Percentiles rank a stretch among this genome's conserved stretches.
Conservation (phyloP, 2,888 invertebrate species). For the Pemphredon lugubris region DNA sequence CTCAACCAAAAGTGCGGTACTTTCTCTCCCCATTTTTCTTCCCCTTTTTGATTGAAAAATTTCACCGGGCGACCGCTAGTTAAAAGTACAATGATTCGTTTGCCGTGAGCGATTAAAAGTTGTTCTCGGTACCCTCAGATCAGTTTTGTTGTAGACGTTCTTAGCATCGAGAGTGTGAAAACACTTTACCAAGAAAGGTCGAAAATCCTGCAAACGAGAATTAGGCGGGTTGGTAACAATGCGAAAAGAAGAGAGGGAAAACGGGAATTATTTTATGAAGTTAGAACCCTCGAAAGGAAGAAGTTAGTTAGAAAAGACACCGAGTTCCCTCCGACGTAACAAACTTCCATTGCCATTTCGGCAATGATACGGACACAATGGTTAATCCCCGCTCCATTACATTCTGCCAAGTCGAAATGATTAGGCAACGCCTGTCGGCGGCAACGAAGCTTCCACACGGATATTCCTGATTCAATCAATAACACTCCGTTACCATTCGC, state of each 20-base stretch:
- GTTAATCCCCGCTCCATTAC: slow-evolving; percentile 18
- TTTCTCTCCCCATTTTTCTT: too few relatives aligned
- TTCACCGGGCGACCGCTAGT: too few relatives aligned
- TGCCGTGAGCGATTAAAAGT: too few relatives aligned
- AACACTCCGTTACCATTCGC: slow-evolving; percentile 23
- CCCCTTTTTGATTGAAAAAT: too few relatives aligned
- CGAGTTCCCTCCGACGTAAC: background rate
- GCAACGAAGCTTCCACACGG: slow-evolving; percentile 30
- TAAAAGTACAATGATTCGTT: too few relatives aligned
- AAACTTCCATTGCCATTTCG: background rate
- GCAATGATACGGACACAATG: slow-evolving; percentile 8
- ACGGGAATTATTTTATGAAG: background rate
- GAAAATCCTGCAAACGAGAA: too few relatives aligned
- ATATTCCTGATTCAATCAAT: slow-evolving; percentile 48
- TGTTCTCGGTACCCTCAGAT: too few relatives aligned
- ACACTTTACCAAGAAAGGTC: too few relatives aligned
- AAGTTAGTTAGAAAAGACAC: background rate
- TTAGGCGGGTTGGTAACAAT: too few relatives aligned
- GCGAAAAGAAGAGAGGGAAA: background rate
- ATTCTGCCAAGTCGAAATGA: slow-evolving; percentile 18
- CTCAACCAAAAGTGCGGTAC: too few relatives aligned
- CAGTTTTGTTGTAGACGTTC: too few relatives aligned
- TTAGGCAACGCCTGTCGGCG: slow-evolving; percentile 41
- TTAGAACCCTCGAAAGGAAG: background rate
- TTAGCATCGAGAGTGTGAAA: too few relatives aligned